phyloP scores from a whole-genome alignment of 2,113 vertebrate genomes.

The Tautogolabrus adspersus region DNA sequence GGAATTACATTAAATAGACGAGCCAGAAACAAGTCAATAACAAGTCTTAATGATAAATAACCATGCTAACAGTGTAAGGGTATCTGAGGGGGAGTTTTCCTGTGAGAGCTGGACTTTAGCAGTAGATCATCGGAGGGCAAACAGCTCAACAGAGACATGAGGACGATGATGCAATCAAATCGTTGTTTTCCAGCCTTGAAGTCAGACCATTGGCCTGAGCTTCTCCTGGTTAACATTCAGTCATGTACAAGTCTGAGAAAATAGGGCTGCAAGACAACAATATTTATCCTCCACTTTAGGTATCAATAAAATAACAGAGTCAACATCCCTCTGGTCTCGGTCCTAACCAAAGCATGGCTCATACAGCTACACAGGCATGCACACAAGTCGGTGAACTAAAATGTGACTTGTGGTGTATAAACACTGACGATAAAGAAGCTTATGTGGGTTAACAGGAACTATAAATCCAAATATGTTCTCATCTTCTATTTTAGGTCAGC shows the following conservation, averaged over 20 bases:
- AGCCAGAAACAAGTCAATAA: constrained; percentile 26
- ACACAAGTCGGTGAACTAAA: not conserved
- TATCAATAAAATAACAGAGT: constrained; percentile 69
- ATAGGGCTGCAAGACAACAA: constrained; percentile 37
- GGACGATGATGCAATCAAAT: constrained; percentile 58
- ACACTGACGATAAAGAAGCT: constrained; percentile 54
- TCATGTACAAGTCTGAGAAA: constrained; percentile 56
- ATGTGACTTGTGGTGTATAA: constrained; percentile 35
- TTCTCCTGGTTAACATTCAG: constrained; percentile 32
- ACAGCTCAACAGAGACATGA: constrained; percentile 27
- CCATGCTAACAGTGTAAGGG: constrained; percentile 14
- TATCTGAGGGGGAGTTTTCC: constrained; percentile 48
- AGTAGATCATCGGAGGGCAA: constrained; percentile 43
- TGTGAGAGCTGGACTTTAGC: constrained; percentile 27
- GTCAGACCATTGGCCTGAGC: constrained; percentile 48
- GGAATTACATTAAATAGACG: not conserved
- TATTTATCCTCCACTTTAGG: constrained; percentile 62
- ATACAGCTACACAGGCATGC: constrained; percentile 1
- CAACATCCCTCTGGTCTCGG: constrained; percentile 37
- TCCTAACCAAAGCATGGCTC: constrained; percentile 20
- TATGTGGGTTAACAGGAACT: constrained; percentile 1
- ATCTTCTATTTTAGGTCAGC: constrained; percentile 40
- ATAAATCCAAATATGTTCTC: constrained; percentile 50
- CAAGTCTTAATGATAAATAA: constrained; percentile 30
- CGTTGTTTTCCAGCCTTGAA: constrained; percentile 52